Evolutionary conservation across 2,888 invertebrate species (phyloP), one percentile per base, ranked within the genome.

Genomic region (Kryphioiulus occultus): DNA sequence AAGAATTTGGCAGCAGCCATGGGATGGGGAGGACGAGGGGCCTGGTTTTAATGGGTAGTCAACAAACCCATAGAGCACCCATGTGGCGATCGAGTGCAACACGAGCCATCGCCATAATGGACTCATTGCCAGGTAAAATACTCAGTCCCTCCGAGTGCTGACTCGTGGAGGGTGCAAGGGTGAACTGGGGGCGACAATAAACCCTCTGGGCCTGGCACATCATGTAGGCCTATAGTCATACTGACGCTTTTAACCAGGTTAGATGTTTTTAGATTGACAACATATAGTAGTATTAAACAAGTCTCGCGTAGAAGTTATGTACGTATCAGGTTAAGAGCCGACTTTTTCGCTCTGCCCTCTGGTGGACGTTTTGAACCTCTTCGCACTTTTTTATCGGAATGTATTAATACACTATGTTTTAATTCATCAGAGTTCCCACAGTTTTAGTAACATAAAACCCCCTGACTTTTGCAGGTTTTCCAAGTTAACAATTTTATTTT

Each of bases 21-120:
- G n/a, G n/a, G n/a, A n/a, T n/a, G n/a, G n/a, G 53, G 19, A 1
- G 53, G 53, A 68, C 22, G 78, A 78, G 78, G 78, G 78, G 44
- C 44, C 44, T 9, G 44, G 78, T 78, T 78, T 59, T 78, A 78
- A 78, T 78, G 78, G 26, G 78, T 78, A 78, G 78, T 78, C 78
- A 78, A 78, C 78, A 78, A 78, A 78, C 78, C 78, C 78, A 78
- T 78, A 78, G 78, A 78, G 22, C 78, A 22, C 78, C 78, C 78
- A 78, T 78, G 78, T 78, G 78, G 78, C 78, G 78, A 78, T 30
- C 30, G 78, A 78, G 78, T 9, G 78, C 26, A 7, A 19, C 22
- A 9, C 78, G 12, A 22, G 78, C 78, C 30, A 78, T 22, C 78
- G 12, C 15, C 26, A 30, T 78, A 78, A 78, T 78, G 78, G 78